phyloP scores from a whole-genome alignment of 2,113 vertebrate species.

The Stomatorhinus ivindoensis region DNA sequence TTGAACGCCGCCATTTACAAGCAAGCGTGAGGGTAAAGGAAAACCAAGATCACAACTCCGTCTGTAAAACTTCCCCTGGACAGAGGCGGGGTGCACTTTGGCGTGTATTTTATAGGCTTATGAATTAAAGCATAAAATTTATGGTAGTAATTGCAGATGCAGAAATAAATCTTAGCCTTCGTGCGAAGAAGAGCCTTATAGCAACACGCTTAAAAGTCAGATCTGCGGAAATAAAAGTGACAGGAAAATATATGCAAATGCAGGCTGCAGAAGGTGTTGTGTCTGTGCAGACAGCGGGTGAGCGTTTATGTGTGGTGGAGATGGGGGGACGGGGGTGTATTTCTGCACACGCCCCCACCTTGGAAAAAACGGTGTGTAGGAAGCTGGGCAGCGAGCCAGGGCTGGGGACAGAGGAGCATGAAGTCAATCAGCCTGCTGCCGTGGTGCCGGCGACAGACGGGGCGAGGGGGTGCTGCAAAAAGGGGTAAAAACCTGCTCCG shows the following conservation, averaged over 20 bases:
- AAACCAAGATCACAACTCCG: not conserved
- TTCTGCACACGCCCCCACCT: not conserved
- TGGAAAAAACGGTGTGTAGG: not conserved
- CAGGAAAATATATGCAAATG: not conserved
- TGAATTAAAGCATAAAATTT: not conserved
- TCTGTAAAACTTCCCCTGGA: not conserved
- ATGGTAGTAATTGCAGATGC: not conserved
- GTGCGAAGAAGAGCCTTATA: not conserved
- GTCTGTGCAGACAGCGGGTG: not conserved
- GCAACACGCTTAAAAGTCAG: not conserved
- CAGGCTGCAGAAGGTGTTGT: not conserved
- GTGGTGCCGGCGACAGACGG: not conserved
- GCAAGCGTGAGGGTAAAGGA: slow-evolving; percentile 23
- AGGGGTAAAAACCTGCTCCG: not conserved
- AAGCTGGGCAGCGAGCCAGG: not conserved
- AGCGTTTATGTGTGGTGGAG: not conserved
- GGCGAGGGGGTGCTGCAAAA: not conserved
- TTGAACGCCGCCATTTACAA: not conserved
- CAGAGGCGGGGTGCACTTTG: not conserved
- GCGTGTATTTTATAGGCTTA: not conserved
- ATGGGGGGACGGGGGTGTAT: not conserved
- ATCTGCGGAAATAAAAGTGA: not conserved
- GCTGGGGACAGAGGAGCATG: not conserved
- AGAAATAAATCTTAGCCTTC: not conserved
- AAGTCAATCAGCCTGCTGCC: not conserved